Percentiles rank a stretch among this genome's conserved stretches.
These are phyloP conservation scores for Choloepus hoffmanni DNA, from an alignment of 2,113 vertebrate species.

Conservation along the genomic window DNA sequence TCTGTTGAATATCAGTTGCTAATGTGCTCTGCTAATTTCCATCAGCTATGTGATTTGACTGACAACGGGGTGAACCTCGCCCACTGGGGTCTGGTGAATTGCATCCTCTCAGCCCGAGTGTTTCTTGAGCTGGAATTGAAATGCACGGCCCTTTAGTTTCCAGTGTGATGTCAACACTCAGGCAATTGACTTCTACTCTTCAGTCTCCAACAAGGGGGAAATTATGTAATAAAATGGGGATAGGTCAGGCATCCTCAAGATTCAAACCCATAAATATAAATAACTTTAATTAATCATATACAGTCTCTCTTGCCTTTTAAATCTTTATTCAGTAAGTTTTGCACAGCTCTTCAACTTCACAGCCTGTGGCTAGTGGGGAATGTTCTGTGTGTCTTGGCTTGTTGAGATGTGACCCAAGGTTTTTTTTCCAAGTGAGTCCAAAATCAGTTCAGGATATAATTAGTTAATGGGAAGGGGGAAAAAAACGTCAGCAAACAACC, in stretches of 20 bases:
- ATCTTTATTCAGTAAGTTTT: slow-evolving; percentile 33
- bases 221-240: slow-evolving; percentile 72
- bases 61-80: slow-evolving; percentile 45
- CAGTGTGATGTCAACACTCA: slow-evolving; percentile 47
- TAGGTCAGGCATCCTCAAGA: slow-evolving; percentile 63
- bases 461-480: neutral
- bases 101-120: slow-evolving; percentile 58
- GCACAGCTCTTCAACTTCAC: neutral
- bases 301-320: slow-evolving; percentile 54
- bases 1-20: slow-evolving; percentile 69
- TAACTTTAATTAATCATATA: slow-evolving; percentile 72
- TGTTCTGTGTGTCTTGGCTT: neutral
- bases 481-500: neutral
- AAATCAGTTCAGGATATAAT: slow-evolving; percentile 54
- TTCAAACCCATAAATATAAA: slow-evolving; percentile 74
- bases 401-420: slow-evolving; percentile 32
- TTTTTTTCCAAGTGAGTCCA: slow-evolving; percentile 9
- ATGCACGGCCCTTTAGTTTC: slow-evolving; percentile 65
- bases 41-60: slow-evolving; percentile 71
- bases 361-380: neutral
- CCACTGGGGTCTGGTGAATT: slow-evolving; percentile 76
- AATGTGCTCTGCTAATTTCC: slow-evolving; percentile 68
- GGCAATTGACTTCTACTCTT: slow-evolving; percentile 77
- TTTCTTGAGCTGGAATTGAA: slow-evolving; percentile 74
- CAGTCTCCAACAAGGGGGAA: slow-evolving; percentile 66